A percentile compares a stretch with the other conserved stretches of the same genome.
These are phyloP conservation scores for Rhinoraja longicauda DNA, from an alignment of 2,797 vertebrate species.

Conservation along the genomic window DNA sequence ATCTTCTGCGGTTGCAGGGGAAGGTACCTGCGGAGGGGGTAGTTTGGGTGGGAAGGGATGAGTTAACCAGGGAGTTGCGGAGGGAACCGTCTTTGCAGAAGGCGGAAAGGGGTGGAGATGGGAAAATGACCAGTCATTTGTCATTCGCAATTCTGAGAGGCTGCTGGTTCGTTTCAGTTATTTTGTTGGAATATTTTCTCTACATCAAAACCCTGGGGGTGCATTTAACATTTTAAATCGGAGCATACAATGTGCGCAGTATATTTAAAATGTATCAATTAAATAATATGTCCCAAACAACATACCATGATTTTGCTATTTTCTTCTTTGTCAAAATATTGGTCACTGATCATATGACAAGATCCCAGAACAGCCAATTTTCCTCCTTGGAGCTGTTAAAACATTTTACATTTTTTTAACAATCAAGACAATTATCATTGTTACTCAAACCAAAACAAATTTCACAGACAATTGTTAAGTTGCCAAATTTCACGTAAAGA, in stretches of 20 bases:
- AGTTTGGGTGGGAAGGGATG: no score
- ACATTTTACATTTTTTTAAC: constrained; percentile 17
- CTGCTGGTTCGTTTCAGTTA: neutral
- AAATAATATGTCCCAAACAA: constrained; percentile 39
- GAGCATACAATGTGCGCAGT: neutral
- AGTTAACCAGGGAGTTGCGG: no score
- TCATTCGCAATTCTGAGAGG: neutral
- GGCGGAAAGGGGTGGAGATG: no score
- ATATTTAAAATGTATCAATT: neutral
- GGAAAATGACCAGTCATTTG: neutral
- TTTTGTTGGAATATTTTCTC: neutral
- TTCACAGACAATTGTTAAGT: neutral
- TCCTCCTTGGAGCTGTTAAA: constrained; percentile 66
- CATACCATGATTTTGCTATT: constrained; percentile 90
- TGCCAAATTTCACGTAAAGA: neutral
- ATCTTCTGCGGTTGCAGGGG: no score
- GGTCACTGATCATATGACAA: constrained; percentile 93
- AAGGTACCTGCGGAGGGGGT: no score
- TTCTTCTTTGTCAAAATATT: constrained; percentile 96
- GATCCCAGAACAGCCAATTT: constrained; percentile 88
- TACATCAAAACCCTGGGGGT: neutral
- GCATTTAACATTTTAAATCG: neutral
- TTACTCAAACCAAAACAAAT: neutral
- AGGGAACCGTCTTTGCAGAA: no score
- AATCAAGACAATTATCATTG: neutral